Evolutionary conservation across 2,888 invertebrate genomes (phyloP), one percentile per base, ranked within the genome.

Genomic region (Criorhina ranunculi): DNA sequence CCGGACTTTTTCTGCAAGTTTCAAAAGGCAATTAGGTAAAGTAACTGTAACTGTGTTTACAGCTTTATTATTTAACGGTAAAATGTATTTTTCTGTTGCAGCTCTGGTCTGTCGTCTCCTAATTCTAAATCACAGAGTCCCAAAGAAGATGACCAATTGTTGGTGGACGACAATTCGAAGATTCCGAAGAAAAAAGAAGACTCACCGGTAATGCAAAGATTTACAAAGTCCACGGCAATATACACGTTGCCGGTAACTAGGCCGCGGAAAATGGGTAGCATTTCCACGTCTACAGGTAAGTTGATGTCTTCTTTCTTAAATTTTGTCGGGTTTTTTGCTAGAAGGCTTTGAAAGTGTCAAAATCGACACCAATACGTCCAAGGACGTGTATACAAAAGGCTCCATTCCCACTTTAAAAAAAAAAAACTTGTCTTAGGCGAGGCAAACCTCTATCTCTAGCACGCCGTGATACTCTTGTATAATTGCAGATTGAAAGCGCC

Each of bases 1-100:
- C 95, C 95, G 0, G 96, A 96, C 90, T 96, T 96, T 92, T 96
- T 96, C 92, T 96, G 96, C 92, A 93, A 94, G 87, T 94, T 95
- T 91, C 93, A 93, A 87, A 93, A 93, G 89, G 92, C 93, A 72
- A 91, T 93, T 87, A 92, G 92, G 91, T 92, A 88, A 88, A 89
- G 90, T 69, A 87, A 89, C 44, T 87, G 88, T 31, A 17, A 7
- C 5, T 51, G 33, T 17, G 59, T 59, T 5, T 40, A n/a, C n/a
- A n/a, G 15, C 29, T 78, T 29, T 19, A 15, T 60, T 35, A 24
- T 24, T n/a, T 51, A 46, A n/a, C 12, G 49, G 9, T 8, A 4
- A 31, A 31, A 9, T 53, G 15, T 53, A 53, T 12, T 44, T 60
- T 53, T 24, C 19, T 49, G 24, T 60, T 77, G 1, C 46, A 89